Evolutionary conservation across 2,113 vertebrate genomes (phyloP).

Genomic region (Abramis brama): DNA sequence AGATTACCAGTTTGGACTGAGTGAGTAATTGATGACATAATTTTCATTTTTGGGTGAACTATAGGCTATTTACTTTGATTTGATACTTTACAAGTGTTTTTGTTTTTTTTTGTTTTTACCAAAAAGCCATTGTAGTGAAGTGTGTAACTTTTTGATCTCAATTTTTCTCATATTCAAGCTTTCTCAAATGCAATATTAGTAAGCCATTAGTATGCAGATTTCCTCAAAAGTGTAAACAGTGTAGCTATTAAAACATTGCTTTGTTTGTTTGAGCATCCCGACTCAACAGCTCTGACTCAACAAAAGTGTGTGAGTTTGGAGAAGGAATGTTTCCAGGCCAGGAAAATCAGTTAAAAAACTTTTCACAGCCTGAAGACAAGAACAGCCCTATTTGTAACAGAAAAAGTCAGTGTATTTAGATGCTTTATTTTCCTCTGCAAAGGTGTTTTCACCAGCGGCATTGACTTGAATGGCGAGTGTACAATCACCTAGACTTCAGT

Average conservation of each 20-base stretch:
- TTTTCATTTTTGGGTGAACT: too few relatives aligned
- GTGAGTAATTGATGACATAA: too few relatives aligned
- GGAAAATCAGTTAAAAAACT: not conserved
- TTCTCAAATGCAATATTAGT: not conserved
- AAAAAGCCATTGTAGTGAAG: not conserved
- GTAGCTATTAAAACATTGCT: not conserved
- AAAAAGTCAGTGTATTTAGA: slow-evolving; percentile 40
- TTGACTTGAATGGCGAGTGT: not conserved
- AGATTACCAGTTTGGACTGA: too few relatives aligned
- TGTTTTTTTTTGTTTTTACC: not conserved
- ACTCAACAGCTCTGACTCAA: not conserved
- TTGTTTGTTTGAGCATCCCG: not conserved
- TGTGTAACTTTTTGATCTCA: not conserved
- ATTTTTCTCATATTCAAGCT: not conserved
- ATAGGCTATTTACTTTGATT: too few relatives aligned
- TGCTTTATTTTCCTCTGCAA: slow-evolving; percentile 34
- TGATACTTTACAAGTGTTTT: not conserved
- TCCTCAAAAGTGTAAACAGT: not conserved
- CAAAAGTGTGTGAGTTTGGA: not conserved
- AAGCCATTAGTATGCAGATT: not conserved
- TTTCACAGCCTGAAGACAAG: not conserved
- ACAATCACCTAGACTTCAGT: slow-evolving; percentile 35
- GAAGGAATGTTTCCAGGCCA: not conserved
- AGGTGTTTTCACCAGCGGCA: slow-evolving; percentile 13
- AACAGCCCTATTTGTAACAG: not conserved